Percentiles rank a stretch among this genome's conserved stretches.
These are phyloP conservation scores for Macrotis lagotis DNA, from an alignment of 2,113 vertebrate genomes.

Conservation along the genomic window DNA sequence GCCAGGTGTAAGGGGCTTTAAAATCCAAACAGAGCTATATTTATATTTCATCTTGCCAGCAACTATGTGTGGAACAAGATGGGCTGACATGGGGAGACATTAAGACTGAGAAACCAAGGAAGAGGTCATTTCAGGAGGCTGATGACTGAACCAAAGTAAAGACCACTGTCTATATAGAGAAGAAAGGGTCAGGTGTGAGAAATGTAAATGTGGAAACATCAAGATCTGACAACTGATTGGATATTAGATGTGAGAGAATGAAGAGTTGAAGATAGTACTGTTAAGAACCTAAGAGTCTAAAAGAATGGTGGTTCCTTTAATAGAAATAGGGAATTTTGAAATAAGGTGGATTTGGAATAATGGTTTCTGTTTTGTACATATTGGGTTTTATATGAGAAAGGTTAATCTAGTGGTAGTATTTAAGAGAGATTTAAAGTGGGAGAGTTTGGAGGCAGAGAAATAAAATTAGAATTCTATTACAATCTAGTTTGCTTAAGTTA, in stretches of 20 bases:
- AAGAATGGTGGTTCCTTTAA: background rate
- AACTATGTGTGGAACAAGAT: background rate
- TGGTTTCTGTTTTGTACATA: background rate
- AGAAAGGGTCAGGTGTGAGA: background rate
- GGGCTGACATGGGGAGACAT: background rate
- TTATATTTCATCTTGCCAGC: background rate
- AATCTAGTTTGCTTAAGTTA: too few species aligned
- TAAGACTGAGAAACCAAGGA: background rate
- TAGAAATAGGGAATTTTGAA: background rate
- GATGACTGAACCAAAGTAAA: background rate
- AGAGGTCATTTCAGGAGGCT: background rate
- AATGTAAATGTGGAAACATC: background rate
- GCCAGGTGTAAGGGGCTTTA: background rate
- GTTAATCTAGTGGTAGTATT: background rate
- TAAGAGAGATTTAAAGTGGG: background rate
- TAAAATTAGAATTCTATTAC: background rate
- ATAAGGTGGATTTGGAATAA: background rate
- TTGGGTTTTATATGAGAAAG: background rate
- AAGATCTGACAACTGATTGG: background rate
- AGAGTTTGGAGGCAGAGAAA: background rate
- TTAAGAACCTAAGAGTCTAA: background rate
- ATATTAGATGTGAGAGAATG: background rate
- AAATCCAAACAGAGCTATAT: background rate
- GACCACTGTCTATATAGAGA: background rate
- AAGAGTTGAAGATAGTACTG: background rate